Evolutionary conservation across 2,888 invertebrate genomes (phyloP), one percentile per base, ranked within the genome.

Genomic region (Andrena marginata): DNA sequence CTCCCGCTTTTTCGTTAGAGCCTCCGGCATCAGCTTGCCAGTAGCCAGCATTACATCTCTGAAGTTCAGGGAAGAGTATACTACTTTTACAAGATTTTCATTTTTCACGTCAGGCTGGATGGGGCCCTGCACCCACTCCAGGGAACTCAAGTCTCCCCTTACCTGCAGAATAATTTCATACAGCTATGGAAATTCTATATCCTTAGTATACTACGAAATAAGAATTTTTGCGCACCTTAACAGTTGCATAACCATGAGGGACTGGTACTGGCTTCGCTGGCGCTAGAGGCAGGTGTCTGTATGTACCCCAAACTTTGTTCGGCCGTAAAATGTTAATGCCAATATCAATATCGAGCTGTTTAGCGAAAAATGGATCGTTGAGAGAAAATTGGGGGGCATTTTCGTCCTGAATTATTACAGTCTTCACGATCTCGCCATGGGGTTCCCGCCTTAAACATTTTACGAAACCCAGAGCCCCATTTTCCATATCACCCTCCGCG

Each of bases 11-110:
- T 95, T 95, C 0, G 97, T 97, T 0, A 98, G 96, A 0, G 97
- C 96, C 92, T 99, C 99, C 0, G 96, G 96, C 7, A 97, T 96
- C 6, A 99, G 95, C 91, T 98, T 98, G 1, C 98, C 99, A 0
- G 98, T 98, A 0, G 99, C 98, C 0, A 98, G 95, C 99, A 99
- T 99, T 0, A 99, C 95, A 93, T 99, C 99, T 91, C 98, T 96
- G 96, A 99, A 99, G 94, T 99, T 99, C 16, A 99, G 93, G 0
- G 98, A 96, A 0, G 98, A 94, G 92, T 97, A 98, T 89, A 97
- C 95, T 0, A 97, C 95, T 93, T 96, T 92, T 0, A 95, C 94
- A 3, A 95, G 76, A n/a, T 92, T 80, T 2, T 89, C 77, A 48
- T 86, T 33, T 10, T 64, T 29, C 0, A 1, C 1, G 4, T 77